phyloP scores from a whole-genome alignment of 2,113 vertebrate species.

The Sylvietta virens region DNA sequence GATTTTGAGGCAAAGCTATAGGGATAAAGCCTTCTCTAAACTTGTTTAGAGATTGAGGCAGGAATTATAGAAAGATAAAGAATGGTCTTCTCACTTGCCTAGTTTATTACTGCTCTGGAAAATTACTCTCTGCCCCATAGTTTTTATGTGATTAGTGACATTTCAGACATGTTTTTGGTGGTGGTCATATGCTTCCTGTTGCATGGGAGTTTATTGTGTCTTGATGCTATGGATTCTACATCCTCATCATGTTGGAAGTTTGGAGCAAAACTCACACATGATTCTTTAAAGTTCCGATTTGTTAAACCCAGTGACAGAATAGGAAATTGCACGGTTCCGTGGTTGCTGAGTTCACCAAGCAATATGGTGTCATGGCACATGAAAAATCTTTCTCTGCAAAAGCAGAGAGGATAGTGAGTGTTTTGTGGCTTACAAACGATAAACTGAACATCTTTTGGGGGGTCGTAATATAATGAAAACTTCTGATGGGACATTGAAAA shows the following conservation, averaged over 20 bases:
- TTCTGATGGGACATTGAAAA: not conserved
- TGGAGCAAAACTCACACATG: not conserved
- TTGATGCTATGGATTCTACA: not conserved
- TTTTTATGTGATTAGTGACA: not conserved
- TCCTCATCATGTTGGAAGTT: not conserved
- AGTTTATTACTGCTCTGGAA: not conserved
- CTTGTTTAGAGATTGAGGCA: not conserved
- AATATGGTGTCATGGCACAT: not conserved
- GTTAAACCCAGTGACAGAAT: not conserved
- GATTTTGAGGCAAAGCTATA: not conserved
- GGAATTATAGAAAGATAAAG: not conserved
- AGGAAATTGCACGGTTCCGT: not conserved
- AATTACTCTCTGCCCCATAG: not conserved
- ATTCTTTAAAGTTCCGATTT: not conserved
- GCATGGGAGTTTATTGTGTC: not conserved
- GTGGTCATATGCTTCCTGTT: not conserved
- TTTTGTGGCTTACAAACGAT: not conserved
- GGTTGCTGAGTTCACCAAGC: not conserved
- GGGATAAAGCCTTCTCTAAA: not conserved
- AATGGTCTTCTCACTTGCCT: not conserved
- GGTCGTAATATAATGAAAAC: not conserved
- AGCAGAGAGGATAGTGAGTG: not conserved
- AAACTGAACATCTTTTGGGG: not conserved
- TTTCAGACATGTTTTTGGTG: not conserved
- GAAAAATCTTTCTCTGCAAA: not conserved